phyloP scores from a whole-genome alignment of 2,113 vertebrate genomes.

The Ursus arctos region DNA sequence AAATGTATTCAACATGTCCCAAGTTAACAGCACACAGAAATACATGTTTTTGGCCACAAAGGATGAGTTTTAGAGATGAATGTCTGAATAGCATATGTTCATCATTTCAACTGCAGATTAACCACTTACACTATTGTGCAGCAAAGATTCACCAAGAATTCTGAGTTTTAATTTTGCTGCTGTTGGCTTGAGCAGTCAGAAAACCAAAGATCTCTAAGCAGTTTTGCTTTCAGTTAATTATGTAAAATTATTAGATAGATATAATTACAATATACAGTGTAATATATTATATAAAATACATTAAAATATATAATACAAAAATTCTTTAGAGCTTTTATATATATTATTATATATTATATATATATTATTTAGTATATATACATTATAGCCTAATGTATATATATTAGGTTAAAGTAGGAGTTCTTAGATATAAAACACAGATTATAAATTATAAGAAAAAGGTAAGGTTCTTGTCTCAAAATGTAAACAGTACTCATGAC shows the following conservation, averaged over 20 bases:
- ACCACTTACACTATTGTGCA: background rate
- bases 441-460: background rate
- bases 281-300: background rate
- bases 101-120: background rate
- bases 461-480: background rate
- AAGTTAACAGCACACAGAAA: background rate
- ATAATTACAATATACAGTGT: background rate
- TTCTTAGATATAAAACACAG: background rate
- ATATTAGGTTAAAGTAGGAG: background rate
- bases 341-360: too few relatives aligned
- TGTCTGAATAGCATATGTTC: background rate
- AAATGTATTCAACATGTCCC: background rate
- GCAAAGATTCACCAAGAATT: background rate
- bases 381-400: too few relatives aligned
- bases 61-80: background rate
- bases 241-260: background rate
- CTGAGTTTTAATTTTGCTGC: background rate
- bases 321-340: background rate
- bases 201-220: background rate
- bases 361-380: background rate
- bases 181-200: background rate
- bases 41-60: background rate
- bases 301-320: background rate
- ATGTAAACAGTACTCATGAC: background rate
- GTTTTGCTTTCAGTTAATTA: background rate